Conservation (phyloP, 2,888 invertebrate genomes). For the Bombylius major region DNA sequence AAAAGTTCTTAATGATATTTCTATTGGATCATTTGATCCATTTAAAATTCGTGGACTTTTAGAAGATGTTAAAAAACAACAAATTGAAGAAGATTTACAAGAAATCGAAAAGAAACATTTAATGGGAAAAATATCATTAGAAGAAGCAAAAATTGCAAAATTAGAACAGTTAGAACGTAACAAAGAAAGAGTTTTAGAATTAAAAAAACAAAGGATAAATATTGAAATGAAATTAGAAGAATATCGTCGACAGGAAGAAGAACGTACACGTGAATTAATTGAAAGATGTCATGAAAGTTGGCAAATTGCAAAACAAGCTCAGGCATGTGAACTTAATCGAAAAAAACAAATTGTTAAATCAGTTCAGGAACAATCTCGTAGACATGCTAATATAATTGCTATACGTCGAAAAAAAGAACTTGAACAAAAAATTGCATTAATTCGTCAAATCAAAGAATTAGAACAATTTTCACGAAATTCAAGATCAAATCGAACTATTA, state of each 20-base stretch:
- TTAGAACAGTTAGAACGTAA: conserved; percentile 41
- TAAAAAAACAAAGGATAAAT: conserved; percentile 39
- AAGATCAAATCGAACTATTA: not conserved
- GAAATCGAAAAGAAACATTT: conserved; percentile 47
- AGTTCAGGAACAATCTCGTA: conserved; percentile 4
- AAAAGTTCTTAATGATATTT: conserved; percentile 39
- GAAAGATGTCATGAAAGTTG: not conserved
- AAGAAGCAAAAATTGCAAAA: conserved; percentile 47
- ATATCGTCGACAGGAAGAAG: conserved; percentile 39
- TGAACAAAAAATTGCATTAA: conserved; percentile 8
- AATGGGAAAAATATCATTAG: conserved; percentile 43
- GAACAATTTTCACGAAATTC: conserved; percentile 3
- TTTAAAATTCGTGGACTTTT: conserved; percentile 37
- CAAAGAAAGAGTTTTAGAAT: conserved; percentile 21
- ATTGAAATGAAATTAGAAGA: conserved; percentile 41
- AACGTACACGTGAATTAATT: conserved; percentile 1
- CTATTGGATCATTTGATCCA: conserved; percentile 38
- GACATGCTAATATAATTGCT: not conserved
- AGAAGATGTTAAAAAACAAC: conserved; percentile 37
- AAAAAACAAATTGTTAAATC: conserved; percentile 1
- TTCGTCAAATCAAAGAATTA: conserved; percentile 10
- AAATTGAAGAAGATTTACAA: conserved; percentile 39
- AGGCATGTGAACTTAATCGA: conserved; percentile 1
- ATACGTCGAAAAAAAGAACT: conserved; percentile 5
- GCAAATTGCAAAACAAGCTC: not conserved